Evolutionary conservation across 2,888 invertebrate species (phyloP).

Genomic region (Colostygia pectinataria): DNA sequence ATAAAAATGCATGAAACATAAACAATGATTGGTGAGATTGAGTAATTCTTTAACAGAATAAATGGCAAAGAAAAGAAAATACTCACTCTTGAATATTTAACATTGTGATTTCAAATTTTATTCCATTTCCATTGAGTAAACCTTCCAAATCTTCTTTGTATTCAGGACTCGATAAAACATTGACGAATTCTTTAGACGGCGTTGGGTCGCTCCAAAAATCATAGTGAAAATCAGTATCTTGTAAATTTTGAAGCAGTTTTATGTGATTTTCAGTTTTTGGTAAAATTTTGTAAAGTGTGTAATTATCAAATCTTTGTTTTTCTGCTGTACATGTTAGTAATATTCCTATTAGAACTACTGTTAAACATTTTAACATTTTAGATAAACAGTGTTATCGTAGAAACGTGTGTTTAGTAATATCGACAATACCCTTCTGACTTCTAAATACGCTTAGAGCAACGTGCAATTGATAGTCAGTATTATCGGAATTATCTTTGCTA

Average conservation of each 20-base stretch:
- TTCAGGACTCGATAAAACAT: conserved; percentile 61
- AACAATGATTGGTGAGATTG: not conserved
- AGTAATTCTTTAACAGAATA: not conserved
- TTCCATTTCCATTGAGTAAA: conserved; percentile 48
- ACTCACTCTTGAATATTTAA: conserved; percentile 74
- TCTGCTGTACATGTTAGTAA: conserved; percentile 34
- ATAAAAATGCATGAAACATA: too few relatives aligned
- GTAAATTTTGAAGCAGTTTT: conserved; percentile 65
- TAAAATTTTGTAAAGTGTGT: conserved; percentile 74
- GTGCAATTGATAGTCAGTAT: not conserved
- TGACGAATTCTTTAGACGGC: conserved; percentile 49
- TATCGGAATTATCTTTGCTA: too few relatives aligned
- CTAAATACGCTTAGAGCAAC: not conserved
- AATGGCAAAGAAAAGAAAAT: conserved; percentile 13
- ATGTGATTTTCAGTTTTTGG: conserved; percentile 70
- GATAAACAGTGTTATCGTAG: not conserved
- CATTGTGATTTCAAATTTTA: conserved; percentile 61
- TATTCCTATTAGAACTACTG: conserved; percentile 1
- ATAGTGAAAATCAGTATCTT: conserved; percentile 55
- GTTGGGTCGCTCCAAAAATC: conserved; percentile 65
- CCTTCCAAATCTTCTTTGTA: conserved; percentile 50
- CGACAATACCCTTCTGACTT: not conserved
- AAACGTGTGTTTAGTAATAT: not conserved
- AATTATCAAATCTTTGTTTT: conserved; percentile 52
- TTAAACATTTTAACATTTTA: conserved; percentile 13